Evolutionary conservation across 2,888 invertebrate genomes (phyloP).

Genomic region (Blomia tropicalis): DNA sequence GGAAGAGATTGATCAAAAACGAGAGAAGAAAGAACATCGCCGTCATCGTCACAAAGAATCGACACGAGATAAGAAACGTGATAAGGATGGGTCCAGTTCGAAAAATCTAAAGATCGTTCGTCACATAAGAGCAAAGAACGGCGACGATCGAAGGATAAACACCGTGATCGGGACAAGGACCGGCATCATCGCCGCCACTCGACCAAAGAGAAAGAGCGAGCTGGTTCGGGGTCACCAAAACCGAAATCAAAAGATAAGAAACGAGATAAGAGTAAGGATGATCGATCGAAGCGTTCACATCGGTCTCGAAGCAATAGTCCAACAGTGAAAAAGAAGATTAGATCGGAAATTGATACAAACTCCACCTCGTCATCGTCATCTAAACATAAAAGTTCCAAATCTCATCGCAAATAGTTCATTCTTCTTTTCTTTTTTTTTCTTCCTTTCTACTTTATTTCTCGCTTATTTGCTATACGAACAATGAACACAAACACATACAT

Average conservation of each 20-base stretch:
- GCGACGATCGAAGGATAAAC: background rate
- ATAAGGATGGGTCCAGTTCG: background rate
- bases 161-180: background rate
- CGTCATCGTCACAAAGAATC: too few relatives aligned
- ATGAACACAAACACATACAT: too few relatives aligned
- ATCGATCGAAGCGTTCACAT: slow-evolving; percentile 9
- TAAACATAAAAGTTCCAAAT: slow-evolving; percentile 1
- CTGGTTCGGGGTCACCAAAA: background rate
- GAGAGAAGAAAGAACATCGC: too few relatives aligned
- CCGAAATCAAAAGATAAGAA: slow-evolving; percentile 4
- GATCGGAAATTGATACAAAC: background rate
- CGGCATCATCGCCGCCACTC: background rate
- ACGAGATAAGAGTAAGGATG: background rate
- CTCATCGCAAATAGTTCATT: background rate
- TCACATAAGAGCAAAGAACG: background rate
- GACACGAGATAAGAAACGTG: background rate
- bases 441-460: background rate
- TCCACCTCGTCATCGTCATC: background rate
- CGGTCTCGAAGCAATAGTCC: background rate
- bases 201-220: background rate
- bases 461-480: too few relatives aligned
- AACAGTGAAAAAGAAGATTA: background rate
- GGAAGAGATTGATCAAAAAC: background rate
- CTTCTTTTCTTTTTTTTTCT: background rate
- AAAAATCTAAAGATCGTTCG: background rate